Evolutionary conservation across 2,797 vertebrate genomes (phyloP), one percentile per base, ranked within the genome.

Genomic region (Protonibea diacanthus): DNA sequence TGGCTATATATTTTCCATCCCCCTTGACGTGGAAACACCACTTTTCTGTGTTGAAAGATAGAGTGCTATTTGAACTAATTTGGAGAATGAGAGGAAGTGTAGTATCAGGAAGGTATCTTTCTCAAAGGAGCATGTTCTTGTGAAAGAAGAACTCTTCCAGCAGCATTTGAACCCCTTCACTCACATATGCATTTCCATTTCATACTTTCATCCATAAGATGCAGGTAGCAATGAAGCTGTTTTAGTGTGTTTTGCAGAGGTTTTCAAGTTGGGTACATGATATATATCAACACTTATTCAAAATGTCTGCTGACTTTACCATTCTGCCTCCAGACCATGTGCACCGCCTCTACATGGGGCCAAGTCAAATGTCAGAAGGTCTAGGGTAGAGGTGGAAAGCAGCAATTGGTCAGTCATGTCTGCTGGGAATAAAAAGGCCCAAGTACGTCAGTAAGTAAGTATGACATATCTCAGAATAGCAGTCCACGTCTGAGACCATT

Each of bases 1-100:
- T 72, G 73, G 74, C 72, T 70, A 83, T 84, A 85, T 77, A 83
- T 90, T 85, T 57, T 61, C 69, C 78, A 47, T 69, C 63, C 65
- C 27, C 33, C 44, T 73, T 84, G 79, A 86, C 72, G 33, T 63
- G 63, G 79, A 78, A 84, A 82, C 74, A 80, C 38, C 15, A 47
- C 63, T 69, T 72, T 49, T 76, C 70, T 67, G 67, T 70, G 74
- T 59, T 68, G 74, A 78, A 86, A 80, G 59, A 71, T 52, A 33
- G 73, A 25, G 72, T 65, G 59, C 76, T 75, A 76, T 80, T 76
- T 85, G 65, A 76, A 58, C 65, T 85, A 49, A 74, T 83, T 82
- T 83, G 53, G 73, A 59, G 60, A 78, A 77, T 44, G 49, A 68
- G 61, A 47, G 44, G 21, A 56, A 62, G 38, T 66, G 40, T 42